phyloP scores from a whole-genome alignment of 2,888 invertebrate genomes.

The Pristionchus entomophagus region DNA sequence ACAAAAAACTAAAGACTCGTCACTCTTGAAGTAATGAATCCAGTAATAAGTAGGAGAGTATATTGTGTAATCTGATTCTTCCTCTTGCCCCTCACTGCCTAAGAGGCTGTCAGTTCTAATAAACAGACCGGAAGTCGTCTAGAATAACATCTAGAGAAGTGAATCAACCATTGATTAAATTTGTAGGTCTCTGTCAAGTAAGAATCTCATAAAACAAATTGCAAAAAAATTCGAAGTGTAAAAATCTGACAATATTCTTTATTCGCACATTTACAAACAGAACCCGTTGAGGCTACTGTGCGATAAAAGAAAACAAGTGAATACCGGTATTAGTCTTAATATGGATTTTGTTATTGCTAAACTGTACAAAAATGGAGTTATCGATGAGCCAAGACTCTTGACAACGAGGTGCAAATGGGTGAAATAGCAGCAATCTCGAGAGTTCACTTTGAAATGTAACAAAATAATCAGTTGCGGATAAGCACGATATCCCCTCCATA shows the following conservation, averaged over 20 bases:
- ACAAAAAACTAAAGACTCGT: neutral
- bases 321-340: conserved; percentile 8
- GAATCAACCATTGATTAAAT: neutral
- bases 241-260: neutral
- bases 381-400: no score
- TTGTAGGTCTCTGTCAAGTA: no score
- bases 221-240: no score
- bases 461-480: no score
- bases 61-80: conserved; percentile 7
- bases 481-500: no score
- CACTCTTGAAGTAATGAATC: neutral
- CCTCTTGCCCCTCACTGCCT: neutral
- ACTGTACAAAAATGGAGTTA: conserved; percentile 7
- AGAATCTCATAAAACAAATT: no score
- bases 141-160: neutral
- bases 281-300: neutral
- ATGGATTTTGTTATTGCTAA: neutral
- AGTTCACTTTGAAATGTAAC: no score
- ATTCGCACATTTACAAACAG: neutral
- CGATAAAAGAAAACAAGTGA: neutral
- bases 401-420: no score
- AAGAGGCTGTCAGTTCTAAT: neutral
- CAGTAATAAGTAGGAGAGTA: neutral
- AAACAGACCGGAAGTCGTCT: neutral
- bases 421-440: no score